Evolutionary conservation across 2,113 vertebrate species (phyloP), one percentile per base, ranked within the genome.

Genomic region (Grallaria varia): DNA sequence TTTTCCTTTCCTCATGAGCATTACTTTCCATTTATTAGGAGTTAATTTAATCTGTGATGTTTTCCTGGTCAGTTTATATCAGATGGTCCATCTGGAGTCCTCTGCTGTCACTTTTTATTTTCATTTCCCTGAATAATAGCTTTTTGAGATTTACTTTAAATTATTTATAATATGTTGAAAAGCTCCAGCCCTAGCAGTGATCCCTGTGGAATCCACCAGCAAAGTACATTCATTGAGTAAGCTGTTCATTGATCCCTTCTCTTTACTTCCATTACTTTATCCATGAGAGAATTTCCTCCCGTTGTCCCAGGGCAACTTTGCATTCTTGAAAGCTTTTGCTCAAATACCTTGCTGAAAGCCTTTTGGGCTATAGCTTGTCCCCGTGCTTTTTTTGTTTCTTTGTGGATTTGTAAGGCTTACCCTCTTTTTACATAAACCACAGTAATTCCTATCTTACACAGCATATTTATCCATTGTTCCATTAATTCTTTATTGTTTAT

Each of bases 131-230:
- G 10, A 73, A 80, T 88, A 80, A 50, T 42, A 69, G 31, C 6
- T 6, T 73, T 83, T 50, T 42, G 53, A 79, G 44, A 15, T n/a
- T 37, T 77, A 52, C 63, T 50, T 45, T 73, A 39, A 90, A 69
- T 94, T 75, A 93, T 93, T 91, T 73, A 85, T 71, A 42, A 5
- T 60, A 53, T 27, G 31, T 79, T 88, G 58, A 94, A 90, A 88
- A 92, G 22, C 53, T 79, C n/a, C 44, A 87, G 19, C 28, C 47
- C 40, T 76, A 59, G 50, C 28, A 79, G 58, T 1, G 3, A 49
- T 83, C 85, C 49, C 78, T 68, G 12, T 86, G 92, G 82, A 94
- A 69, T 28, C 14, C 90, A 56, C 53, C 45, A 86, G 49, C 28
- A 80, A 95, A 79, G 22, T 53, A 19, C 40, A 50, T 76, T 72